Evolutionary conservation across 2,888 invertebrate genomes (phyloP).

Genomic region (Alentia gelatinosa): DNA sequence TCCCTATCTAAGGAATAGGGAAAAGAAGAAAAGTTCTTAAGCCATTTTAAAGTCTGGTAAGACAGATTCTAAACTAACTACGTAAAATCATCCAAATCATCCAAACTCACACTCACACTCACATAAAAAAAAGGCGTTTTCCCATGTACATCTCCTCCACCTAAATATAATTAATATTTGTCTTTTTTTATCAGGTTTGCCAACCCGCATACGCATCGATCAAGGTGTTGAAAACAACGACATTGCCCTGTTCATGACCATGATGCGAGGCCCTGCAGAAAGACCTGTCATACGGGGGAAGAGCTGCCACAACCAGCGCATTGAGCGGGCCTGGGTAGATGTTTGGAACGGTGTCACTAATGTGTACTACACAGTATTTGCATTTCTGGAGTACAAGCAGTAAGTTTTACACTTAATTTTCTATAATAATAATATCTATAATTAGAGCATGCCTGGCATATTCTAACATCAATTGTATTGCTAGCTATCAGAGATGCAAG

Average conservation of each 20-base stretch:
- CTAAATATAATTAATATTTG: neutral
- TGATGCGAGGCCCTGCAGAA: slow-evolving; percentile 57
- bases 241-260: slow-evolving; percentile 56
- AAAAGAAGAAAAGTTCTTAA: no score
- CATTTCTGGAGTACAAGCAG: slow-evolving; percentile 56
- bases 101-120: no score
- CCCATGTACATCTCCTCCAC: no score
- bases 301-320: slow-evolving; percentile 65
- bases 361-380: slow-evolving; percentile 57
- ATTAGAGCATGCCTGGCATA: neutral
- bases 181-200: slow-evolving; percentile 60
- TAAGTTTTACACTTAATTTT: neutral
- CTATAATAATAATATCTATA: neutral
- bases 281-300: slow-evolving; percentile 63
- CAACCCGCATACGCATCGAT: slow-evolving; percentile 63
- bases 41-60: no score
- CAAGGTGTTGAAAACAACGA: slow-evolving; percentile 63
- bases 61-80: no score
- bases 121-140: no score
- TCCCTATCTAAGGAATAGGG: no score
- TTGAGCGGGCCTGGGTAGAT: slow-evolving; percentile 64
- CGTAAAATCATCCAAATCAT: no score
- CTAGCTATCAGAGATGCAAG: no score
- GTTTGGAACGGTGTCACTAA: slow-evolving; percentile 56
- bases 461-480: no score